Evolutionary conservation across 2,113 vertebrate species (phyloP).

Genomic region (Illadopsis cleaveri): DNA sequence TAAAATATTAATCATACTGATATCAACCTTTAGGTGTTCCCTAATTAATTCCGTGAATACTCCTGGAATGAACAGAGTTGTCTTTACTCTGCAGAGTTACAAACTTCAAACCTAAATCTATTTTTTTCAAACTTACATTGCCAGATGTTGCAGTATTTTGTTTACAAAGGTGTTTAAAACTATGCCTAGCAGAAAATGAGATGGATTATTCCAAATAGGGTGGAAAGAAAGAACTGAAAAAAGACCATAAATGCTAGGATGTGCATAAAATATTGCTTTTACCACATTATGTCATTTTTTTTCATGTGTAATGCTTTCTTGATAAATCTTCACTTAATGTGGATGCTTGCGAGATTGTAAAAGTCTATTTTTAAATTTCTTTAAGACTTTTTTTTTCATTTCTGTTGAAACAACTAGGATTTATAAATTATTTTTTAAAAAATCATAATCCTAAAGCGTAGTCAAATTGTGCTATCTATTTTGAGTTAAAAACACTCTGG

Average conservation of each 20-base stretch:
- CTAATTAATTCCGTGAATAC: background rate
- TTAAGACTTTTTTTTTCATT: background rate
- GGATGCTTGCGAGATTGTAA: background rate
- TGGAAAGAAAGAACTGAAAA: background rate
- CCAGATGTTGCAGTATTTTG: background rate
- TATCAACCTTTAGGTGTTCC: background rate
- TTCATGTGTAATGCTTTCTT: background rate
- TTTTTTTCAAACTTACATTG: background rate
- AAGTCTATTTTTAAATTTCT: background rate
- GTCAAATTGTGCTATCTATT: background rate
- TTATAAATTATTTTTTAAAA: background rate
- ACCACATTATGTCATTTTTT: background rate
- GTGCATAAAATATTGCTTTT: background rate
- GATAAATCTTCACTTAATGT: background rate
- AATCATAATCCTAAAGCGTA: background rate
- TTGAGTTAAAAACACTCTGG: background rate
- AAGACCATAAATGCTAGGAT: background rate
- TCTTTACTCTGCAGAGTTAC: background rate
- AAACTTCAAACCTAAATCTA: background rate
- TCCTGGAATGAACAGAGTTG: background rate
- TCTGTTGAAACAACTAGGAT: background rate
- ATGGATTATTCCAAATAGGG: accelerated
- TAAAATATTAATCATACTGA: background rate
- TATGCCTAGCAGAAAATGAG: background rate
- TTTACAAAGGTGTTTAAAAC: background rate